A percentile compares a stretch with the other conserved stretches of the same genome.
Evolutionary conservation across 2,113 vertebrate genomes (phyloP).

Genomic region (Pluvianellus socialis): DNA sequence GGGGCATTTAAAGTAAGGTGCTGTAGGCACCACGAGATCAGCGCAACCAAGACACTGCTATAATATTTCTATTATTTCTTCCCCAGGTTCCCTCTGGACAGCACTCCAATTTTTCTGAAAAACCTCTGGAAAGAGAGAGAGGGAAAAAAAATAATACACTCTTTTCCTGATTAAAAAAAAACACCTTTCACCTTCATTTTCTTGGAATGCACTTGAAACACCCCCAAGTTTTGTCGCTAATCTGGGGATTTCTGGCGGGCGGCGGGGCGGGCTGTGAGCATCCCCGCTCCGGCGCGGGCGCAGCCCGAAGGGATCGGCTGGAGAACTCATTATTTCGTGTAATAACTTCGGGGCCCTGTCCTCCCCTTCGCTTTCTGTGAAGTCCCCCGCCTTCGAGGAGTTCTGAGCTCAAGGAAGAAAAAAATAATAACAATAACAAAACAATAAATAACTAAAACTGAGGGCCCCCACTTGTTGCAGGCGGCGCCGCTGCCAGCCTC

Average conservation of each 20-base stretch:
- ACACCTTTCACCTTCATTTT: neutral
- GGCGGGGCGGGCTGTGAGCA: neutral
- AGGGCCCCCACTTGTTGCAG: neutral
- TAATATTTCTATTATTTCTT: neutral
- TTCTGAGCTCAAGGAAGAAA: neutral
- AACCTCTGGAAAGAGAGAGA: neutral
- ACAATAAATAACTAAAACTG: neutral
- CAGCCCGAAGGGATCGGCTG: constrained; percentile 14
- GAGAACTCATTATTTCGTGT: constrained; percentile 50
- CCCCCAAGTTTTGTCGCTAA: neutral
- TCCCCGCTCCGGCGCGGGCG: constrained; percentile 1
- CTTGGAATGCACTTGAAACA: neutral
- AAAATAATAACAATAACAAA: neutral
- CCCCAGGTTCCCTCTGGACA: neutral
- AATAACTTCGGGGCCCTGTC: constrained; percentile 52
- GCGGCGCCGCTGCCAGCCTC: neutral
- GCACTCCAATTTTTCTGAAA: neutral
- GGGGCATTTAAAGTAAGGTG: neutral
- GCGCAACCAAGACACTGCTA: neutral
- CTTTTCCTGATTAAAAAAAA: neutral
- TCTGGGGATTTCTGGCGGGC: neutral
- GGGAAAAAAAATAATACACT: neutral
- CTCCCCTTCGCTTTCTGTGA: neutral
- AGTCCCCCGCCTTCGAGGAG: neutral
- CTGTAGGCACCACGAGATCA: neutral